Evolutionary conservation across 2,113 vertebrate genomes (phyloP).

Genomic region (Mesembrinibis cayennensis): DNA sequence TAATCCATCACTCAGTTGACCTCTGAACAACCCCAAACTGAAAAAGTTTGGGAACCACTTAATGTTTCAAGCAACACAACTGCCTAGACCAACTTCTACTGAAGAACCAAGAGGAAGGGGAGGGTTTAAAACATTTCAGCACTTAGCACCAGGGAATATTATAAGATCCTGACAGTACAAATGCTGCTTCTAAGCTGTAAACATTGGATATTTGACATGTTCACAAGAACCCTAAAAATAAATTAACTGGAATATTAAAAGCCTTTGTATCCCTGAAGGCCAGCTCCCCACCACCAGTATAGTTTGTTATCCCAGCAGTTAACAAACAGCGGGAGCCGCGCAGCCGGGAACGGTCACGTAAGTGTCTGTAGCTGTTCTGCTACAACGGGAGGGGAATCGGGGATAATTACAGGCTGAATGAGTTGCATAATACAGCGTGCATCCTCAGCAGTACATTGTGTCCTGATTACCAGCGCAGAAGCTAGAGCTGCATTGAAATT

Average conservation of each 20-base stretch:
- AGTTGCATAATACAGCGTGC: conserved; percentile 52
- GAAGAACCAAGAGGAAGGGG: not conserved
- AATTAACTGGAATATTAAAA: conserved; percentile 33
- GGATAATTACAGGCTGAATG: conserved; percentile 73
- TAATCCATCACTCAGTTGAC: not conserved
- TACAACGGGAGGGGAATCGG: conserved; percentile 45
- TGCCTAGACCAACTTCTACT: not conserved
- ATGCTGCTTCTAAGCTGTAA: not conserved
- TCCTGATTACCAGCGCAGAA: conserved; percentile 45
- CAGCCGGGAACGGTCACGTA: not conserved
- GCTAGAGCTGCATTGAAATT: conserved; percentile 48
- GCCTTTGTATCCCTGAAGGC: not conserved
- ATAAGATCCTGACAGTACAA: not conserved
- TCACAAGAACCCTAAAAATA: not conserved
- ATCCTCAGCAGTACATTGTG: conserved; percentile 60
- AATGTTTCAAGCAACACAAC: not conserved
- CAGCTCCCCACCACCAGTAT: not conserved
- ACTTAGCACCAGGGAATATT: not conserved
- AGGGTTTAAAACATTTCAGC: conserved; percentile 16
- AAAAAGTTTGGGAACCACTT: not conserved
- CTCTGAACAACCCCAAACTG: not conserved
- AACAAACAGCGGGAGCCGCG: not conserved
- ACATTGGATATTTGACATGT: not conserved
- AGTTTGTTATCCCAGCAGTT: not conserved
- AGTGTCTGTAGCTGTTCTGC: conserved; percentile 49